These are phyloP conservation scores for Operophtera brumata DNA, from an alignment of 2,888 invertebrate species.

Conservation along the genomic window DNA sequence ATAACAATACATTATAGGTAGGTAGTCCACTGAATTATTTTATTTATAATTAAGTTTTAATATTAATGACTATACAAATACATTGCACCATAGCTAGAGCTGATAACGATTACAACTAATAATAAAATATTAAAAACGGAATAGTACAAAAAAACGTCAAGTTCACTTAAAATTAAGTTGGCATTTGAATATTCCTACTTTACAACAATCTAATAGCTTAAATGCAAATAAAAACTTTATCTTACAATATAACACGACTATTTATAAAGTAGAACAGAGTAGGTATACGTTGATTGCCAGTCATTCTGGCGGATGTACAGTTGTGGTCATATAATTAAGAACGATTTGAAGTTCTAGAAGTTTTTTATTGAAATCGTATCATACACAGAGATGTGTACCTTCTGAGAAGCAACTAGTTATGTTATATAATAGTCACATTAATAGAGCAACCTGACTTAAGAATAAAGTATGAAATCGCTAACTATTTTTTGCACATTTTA, in stretches of 20 bases:
- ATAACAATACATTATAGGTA: too few species aligned
- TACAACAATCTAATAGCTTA: slow-evolving; percentile 5
- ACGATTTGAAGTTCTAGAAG: too few species aligned
- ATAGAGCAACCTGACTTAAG: too few species aligned
- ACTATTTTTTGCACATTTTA: too few species aligned
- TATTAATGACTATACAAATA: slow-evolving; percentile 24
- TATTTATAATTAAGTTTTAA: slow-evolving; percentile 13
- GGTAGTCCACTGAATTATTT: too few species aligned
- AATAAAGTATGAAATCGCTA: too few species aligned
- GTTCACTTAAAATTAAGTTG: background rate
- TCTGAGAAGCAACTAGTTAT: too few species aligned
- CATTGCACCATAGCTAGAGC: slow-evolving; percentile 6
- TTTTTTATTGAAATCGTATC: too few species aligned
- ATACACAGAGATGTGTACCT: too few species aligned
- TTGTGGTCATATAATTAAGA: too few species aligned
- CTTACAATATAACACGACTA: background rate
- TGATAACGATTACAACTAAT: background rate
- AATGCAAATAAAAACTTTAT: slow-evolving; percentile 2
- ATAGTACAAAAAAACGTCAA: background rate
- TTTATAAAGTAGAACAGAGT: background rate
- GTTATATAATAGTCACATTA: too few species aligned
- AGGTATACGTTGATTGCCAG: slow-evolving; percentile 2
- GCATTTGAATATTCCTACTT: background rate
- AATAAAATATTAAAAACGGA: background rate
- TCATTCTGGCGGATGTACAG: background rate